Conservation (phyloP, 1,140 invertebrate genomes). For the Drosophila triauraria region DNA sequence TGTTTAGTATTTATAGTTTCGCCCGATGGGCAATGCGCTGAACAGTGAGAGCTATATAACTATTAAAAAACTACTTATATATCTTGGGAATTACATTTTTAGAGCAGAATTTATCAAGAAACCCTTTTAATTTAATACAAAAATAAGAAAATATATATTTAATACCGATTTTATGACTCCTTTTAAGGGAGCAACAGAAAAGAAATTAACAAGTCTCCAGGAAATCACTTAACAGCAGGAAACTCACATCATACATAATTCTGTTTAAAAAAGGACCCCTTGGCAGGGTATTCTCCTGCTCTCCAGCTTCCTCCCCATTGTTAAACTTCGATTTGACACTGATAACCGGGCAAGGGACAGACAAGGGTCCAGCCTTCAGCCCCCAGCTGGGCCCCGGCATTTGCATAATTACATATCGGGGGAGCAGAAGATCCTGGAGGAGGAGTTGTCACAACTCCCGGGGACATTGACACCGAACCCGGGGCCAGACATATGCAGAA, state of each 20-base stretch:
- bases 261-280: not conserved
- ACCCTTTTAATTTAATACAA: no score
- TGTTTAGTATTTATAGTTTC: conserved; percentile 1
- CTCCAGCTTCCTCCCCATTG: not conserved
- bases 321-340: conserved; percentile 71
- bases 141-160: not conserved
- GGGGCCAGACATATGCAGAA: conserved; percentile 54
- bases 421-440: not conserved
- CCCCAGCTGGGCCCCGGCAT: conserved; percentile 46
- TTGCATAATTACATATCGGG: conserved; percentile 70
- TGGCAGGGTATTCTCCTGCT: conserved; percentile 20
- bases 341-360: conserved; percentile 49
- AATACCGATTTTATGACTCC: not conserved
- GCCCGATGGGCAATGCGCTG: not conserved
- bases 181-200: not conserved
- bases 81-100: no score
- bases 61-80: not conserved
- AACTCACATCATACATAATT: not conserved
- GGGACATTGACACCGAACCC: conserved; percentile 42
- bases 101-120: no score
- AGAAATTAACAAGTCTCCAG: conserved; percentile 3
- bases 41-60: not conserved
- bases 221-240: not conserved
- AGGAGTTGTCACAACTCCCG: conserved; percentile 18
- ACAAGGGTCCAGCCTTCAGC: conserved; percentile 43